These are phyloP conservation scores for Nycticebus coucang DNA, from an alignment of 2,113 vertebrate species.

Conservation along the genomic window DNA sequence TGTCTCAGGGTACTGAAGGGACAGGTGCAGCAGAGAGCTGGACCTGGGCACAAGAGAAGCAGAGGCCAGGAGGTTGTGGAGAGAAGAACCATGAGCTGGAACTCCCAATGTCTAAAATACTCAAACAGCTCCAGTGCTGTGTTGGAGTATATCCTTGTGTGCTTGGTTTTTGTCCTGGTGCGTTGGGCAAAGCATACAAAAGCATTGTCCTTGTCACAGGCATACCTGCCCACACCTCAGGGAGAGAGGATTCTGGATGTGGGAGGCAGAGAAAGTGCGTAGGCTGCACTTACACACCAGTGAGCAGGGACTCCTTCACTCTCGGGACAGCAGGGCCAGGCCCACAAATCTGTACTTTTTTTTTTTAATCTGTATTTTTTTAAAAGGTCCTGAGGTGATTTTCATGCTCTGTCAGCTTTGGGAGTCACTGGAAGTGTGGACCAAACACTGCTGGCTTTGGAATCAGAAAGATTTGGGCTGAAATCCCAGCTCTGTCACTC, in stretches of 20 bases:
- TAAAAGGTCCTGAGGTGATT: background rate
- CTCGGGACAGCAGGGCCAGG: background rate
- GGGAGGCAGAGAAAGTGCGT: background rate
- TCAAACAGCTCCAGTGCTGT: background rate
- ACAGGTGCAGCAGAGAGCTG: background rate
- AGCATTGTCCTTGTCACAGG: background rate
- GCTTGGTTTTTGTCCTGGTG: background rate
- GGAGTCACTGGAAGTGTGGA: background rate
- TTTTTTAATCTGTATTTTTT: no score
- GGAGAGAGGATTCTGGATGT: background rate
- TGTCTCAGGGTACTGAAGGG: background rate
- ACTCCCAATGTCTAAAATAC: background rate
- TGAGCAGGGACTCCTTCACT: background rate
- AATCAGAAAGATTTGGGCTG: slow-evolving; percentile 64
- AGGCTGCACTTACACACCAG: background rate
- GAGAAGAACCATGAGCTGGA: background rate
- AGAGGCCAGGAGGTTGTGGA: background rate
- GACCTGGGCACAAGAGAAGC: background rate
- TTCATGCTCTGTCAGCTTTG: background rate
- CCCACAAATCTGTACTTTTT: background rate
- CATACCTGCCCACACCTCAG: background rate
- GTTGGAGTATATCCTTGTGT: background rate
- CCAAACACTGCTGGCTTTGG: slow-evolving; percentile 36
- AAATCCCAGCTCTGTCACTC: slow-evolving; percentile 67
- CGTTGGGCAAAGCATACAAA: background rate